These are phyloP conservation scores for Cyphomyrmex costatus DNA, from an alignment of 1,140 invertebrate species.

Conservation along the genomic window DNA sequence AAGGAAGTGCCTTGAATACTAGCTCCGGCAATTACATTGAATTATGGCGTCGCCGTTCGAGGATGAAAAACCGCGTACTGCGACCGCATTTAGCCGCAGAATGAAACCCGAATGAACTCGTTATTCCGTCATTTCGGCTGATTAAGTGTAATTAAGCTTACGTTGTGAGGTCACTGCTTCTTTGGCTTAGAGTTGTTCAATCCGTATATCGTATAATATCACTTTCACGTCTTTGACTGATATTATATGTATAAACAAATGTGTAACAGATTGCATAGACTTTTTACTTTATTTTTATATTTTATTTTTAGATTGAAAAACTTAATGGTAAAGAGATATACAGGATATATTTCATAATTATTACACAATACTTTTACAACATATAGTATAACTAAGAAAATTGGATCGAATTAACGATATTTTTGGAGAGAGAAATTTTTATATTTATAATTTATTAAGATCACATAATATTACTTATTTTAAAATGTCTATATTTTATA, in stretches of 20 bases:
- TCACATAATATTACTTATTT: not conserved
- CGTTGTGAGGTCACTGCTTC: conserved; percentile 49
- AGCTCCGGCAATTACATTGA: conserved; percentile 67
- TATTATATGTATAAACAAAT: not conserved
- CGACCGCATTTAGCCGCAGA: conserved; percentile 50
- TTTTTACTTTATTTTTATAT: conserved; percentile 1
- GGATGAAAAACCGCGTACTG: conserved; percentile 53
- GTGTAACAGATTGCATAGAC: not conserved
- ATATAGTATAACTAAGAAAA: not conserved
- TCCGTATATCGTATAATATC: conserved; percentile 8
- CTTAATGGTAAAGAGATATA: not conserved
- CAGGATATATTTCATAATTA: not conserved
- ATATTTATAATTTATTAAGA: not conserved
- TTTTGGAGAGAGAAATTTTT: not conserved
- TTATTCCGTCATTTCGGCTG: conserved; percentile 74
- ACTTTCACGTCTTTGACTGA: not conserved
- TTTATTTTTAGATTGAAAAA: conserved; percentile 6
- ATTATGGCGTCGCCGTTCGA: conserved; percentile 62
- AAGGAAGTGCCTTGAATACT: conserved; percentile 36
- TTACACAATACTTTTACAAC: not conserved
- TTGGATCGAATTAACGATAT: not conserved
- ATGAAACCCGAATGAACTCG: conserved; percentile 71
- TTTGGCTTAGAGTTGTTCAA: conserved; percentile 26
- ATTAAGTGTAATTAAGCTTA: conserved; percentile 75
- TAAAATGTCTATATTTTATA: not conserved